Conservation (phyloP, 2,797 vertebrate genomes). For the Gymnocypris eckloni region DNA sequence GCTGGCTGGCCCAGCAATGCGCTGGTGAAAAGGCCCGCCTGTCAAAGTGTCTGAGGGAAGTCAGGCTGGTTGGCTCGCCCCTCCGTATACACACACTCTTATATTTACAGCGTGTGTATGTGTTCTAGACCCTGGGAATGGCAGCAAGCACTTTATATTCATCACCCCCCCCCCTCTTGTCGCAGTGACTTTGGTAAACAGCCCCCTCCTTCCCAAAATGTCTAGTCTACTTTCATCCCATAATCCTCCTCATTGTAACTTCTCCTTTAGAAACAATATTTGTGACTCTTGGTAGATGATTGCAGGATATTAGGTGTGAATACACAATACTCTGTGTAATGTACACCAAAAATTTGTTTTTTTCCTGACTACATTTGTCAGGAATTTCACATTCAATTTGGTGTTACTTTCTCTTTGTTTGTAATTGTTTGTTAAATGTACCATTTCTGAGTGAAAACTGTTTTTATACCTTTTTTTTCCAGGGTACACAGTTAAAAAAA, state of each 20-base stretch:
- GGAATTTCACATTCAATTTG: not conserved
- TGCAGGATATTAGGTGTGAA: not conserved
- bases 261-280: slow-evolving; percentile 52
- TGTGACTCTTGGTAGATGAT: slow-evolving; percentile 27
- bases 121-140: slow-evolving; percentile 92
- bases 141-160: slow-evolving; percentile 92
- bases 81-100: slow-evolving; percentile 39
- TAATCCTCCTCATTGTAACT: slow-evolving; percentile 49
- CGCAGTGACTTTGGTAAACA: slow-evolving; percentile 32
- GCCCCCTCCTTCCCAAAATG: slow-evolving; percentile 20
- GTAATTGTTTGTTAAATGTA: not conserved
- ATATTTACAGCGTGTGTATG: slow-evolving; percentile 37
- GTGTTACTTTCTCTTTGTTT: not conserved
- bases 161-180: slow-evolving; percentile 74
- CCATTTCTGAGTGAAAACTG: too few relatives aligned
- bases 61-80: slow-evolving; percentile 70
- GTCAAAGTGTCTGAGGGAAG: slow-evolving; percentile 92
- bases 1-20: slow-evolving; percentile 86
- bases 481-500: not conserved
- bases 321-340: not conserved
- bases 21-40: slow-evolving; percentile 89
- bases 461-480: too few relatives aligned
- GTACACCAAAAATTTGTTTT: not conserved
- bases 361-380: too few relatives aligned
- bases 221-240: slow-evolving; percentile 55